Percentiles rank a stretch among this genome's conserved stretches.
phyloP scores from a whole-genome alignment of 2,113 vertebrate species.

The Boleophthalmus pectinirostris region DNA sequence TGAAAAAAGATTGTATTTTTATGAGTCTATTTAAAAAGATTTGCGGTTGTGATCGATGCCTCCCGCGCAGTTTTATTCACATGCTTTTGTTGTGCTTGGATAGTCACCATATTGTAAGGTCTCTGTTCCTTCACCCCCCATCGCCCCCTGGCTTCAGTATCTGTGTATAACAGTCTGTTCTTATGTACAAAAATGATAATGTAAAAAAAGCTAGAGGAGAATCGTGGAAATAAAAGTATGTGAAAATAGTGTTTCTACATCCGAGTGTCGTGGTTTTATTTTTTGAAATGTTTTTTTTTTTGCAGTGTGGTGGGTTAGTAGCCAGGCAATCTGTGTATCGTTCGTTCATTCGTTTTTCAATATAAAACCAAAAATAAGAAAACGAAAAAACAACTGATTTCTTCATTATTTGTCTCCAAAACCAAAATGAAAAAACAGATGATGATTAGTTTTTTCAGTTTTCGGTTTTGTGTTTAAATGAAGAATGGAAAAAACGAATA shows the following conservation, averaged over 20 bases:
- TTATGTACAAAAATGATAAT: slow-evolving; percentile 87
- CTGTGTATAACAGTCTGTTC: slow-evolving; percentile 99
- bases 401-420: no score
- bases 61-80: slow-evolving; percentile 94
- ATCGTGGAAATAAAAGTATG: slow-evolving; percentile 99
- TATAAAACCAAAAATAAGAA: no score
- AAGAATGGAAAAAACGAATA: no score
- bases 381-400: no score
- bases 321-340: no score
- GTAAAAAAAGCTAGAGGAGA: slow-evolving; percentile 92
- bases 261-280: slow-evolving; percentile 44
- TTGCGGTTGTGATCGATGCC: slow-evolving; percentile 86
- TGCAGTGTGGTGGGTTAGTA: no score
- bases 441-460: no score
- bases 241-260: slow-evolving; percentile 95
- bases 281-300: no score
- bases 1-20: slow-evolving; percentile 98
- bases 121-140: slow-evolving; percentile 74
- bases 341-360: no score
- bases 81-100: slow-evolving; percentile 97
- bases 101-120: slow-evolving; percentile 95
- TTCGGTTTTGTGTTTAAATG: no score
- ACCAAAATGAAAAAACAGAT: no score
- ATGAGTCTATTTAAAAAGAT: slow-evolving; percentile 97
- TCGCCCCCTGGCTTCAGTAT: slow-evolving; percentile 79